phyloP scores from a whole-genome alignment of 2,888 invertebrate genomes.

The Yponomeuta cagnagella region DNA sequence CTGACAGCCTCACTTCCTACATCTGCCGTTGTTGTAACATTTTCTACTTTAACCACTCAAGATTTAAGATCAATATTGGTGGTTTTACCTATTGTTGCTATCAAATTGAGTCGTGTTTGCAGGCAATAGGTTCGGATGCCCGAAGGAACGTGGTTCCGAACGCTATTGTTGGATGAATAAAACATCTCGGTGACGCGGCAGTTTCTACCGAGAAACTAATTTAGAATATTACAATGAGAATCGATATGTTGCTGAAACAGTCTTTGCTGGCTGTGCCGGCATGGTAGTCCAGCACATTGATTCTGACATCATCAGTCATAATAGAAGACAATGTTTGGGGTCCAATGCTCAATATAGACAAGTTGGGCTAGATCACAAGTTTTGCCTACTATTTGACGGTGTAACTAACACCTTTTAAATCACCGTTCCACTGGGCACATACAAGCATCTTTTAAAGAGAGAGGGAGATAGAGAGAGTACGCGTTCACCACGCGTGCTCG shows the following conservation, averaged over 20 bases:
- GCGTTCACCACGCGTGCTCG: too few relatives aligned
- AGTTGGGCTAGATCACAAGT: not conserved
- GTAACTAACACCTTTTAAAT: too few relatives aligned
- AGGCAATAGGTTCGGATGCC: constrained; percentile 51
- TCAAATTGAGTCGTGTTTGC: constrained; percentile 51
- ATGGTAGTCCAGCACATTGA: constrained; percentile 2
- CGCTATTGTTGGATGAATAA: constrained; percentile 67
- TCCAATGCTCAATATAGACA: not conserved
- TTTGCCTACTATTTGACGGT: too few relatives aligned
- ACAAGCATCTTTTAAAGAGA: too few relatives aligned
- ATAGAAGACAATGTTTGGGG: not conserved
- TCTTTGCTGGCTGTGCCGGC: constrained; percentile 44
- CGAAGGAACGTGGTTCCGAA: constrained; percentile 63
- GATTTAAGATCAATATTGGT: constrained; percentile 41
- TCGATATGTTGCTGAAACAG: constrained; percentile 67
- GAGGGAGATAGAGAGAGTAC: too few relatives aligned
- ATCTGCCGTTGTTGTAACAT: constrained; percentile 45
- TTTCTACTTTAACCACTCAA: not conserved
- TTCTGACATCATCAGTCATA: not conserved
- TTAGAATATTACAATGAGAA: constrained; percentile 71
- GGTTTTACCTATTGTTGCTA: constrained; percentile 37
- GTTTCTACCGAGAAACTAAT: constrained; percentile 71
- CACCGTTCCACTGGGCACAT: too few relatives aligned
- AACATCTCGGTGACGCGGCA: constrained; percentile 67
- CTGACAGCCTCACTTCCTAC: constrained; percentile 47